These are phyloP conservation scores for Archivesica marissinica DNA, from an alignment of 1,140 invertebrate genomes.

Conservation along the genomic window DNA sequence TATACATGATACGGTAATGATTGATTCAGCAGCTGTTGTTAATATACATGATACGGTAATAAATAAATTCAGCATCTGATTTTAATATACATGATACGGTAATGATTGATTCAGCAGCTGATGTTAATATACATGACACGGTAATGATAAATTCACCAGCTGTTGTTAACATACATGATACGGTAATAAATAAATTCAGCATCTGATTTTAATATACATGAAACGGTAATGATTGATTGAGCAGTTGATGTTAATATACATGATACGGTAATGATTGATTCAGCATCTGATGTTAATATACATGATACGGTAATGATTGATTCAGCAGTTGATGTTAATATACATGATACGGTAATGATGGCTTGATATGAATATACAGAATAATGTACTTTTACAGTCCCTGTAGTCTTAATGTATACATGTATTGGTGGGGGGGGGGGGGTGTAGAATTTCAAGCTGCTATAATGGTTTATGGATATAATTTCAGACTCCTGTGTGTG, in stretches of 20 bases:
- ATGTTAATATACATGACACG: no score
- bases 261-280: not conserved
- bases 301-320: not conserved
- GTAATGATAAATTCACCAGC: not conserved
- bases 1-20: not conserved
- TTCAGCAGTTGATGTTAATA: not conserved
- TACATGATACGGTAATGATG: not conserved
- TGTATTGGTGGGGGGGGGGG: no score
- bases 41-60: not conserved
- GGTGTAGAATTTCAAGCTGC: no score
- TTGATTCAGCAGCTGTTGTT: not conserved
- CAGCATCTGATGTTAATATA: not conserved
- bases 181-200: not conserved
- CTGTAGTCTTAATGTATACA: no score
- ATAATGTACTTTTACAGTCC: no score
- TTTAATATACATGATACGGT: not conserved
- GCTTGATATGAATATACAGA: not conserved
- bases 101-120: not conserved
- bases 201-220: not conserved
- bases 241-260: not conserved
- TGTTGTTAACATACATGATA: constrained; percentile 23
- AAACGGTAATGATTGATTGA: not conserved
- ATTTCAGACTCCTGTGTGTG: no score
- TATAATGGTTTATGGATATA: no score
- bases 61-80: not conserved